Evolutionary conservation across 64 coral and sea anemone genomes (phyloP).

Genomic region (Montipora sp.): DNA sequence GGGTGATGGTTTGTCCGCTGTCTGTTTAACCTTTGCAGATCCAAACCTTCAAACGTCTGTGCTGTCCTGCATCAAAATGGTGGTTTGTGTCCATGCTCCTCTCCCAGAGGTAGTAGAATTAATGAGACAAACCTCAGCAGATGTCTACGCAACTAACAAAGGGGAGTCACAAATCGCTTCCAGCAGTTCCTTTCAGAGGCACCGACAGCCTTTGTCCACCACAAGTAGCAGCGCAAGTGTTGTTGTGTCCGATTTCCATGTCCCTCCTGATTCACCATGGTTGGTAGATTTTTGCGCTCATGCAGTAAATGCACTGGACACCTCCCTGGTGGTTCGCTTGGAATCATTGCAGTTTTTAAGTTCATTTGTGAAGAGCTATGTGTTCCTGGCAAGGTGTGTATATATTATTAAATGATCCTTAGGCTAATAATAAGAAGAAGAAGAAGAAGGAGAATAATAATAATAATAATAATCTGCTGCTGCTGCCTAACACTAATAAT

Average conservation of each 20-base stretch:
- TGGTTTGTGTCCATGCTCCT: slow-evolving; percentile 91
- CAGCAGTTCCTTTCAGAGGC: background rate
- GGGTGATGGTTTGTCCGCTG: background rate
- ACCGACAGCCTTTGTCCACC: background rate
- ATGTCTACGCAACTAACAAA: background rate
- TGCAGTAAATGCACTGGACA: slow-evolving; percentile 8
- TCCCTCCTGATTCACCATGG: slow-evolving; percentile 60
- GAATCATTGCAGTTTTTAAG: slow-evolving; percentile 85
- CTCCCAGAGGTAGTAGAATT: slow-evolving; percentile 81
- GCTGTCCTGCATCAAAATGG: slow-evolving; percentile 83
- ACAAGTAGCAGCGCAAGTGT: background rate
- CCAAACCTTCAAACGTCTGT: slow-evolving; percentile 72
- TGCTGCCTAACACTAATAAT: no score
- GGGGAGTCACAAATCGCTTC: background rate
- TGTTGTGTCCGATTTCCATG: background rate
- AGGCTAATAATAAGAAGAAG: no score
- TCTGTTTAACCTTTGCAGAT: slow-evolving; percentile 47
- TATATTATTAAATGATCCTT: background rate
- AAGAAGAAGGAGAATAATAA: no score
- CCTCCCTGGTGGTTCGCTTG: slow-evolving; percentile 72
- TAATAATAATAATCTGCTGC: no score
- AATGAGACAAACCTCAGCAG: slow-evolving; percentile 54
- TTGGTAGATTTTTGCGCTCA: slow-evolving; percentile 53
- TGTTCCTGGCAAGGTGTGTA: slow-evolving; percentile 72
- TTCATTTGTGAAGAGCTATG: slow-evolving; percentile 90